phyloP scores from a whole-genome alignment of 2,888 invertebrate species.

The Blomia tropicalis region DNA sequence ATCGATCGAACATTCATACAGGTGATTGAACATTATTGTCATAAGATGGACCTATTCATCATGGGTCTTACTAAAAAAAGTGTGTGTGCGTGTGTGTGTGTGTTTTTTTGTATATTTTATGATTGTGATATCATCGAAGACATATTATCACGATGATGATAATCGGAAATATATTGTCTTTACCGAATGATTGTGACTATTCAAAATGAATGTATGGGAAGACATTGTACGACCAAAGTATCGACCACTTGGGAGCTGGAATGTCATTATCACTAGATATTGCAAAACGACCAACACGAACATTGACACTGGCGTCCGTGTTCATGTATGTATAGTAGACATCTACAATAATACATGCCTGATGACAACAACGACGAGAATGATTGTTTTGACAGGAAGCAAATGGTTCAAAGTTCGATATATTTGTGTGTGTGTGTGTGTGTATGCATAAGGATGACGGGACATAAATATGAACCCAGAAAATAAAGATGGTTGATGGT shows the following conservation, averaged over 20 bases:
- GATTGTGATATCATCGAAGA: too few species aligned
- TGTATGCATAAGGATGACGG: not conserved
- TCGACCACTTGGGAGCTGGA: too few species aligned
- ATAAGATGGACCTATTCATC: too few species aligned
- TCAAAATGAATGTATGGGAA: too few species aligned
- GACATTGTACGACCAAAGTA: too few species aligned
- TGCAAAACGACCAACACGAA: not conserved
- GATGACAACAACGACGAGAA: too few species aligned
- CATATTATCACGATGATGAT: conserved; percentile 13
- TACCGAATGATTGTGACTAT: not conserved
- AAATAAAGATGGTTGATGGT: not conserved
- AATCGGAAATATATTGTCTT: not conserved
- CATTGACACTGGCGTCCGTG: conserved; percentile 6
- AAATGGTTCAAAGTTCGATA: not conserved
- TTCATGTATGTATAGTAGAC: not conserved
- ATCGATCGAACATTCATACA: not conserved
- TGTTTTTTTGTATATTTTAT: not conserved
- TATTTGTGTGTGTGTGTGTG: too few species aligned
- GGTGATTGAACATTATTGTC: not conserved
- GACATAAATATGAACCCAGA: not conserved
- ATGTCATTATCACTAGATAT: conserved; percentile 2
- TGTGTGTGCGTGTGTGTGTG: too few species aligned
- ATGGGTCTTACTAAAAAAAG: too few species aligned
- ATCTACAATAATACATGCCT: too few species aligned
- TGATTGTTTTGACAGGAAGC: conserved; percentile 15